A percentile compares a stretch with the other conserved stretches of the same genome.
phyloP scores from a whole-genome alignment of 2,113 vertebrate species.

The Sigmodon hispidus region DNA sequence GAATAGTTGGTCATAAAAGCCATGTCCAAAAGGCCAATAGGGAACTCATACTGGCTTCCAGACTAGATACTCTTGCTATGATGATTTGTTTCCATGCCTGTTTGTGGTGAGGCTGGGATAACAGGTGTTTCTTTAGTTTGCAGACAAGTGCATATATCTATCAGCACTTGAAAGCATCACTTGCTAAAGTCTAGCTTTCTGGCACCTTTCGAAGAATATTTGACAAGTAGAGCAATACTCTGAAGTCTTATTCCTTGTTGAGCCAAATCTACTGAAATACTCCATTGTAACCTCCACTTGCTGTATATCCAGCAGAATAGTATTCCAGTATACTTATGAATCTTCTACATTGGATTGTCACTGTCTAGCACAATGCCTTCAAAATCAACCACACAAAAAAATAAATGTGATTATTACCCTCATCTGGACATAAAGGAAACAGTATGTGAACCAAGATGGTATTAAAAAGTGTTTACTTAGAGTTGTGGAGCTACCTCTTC shows the following conservation, averaged over 20 bases:
- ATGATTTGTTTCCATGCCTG: neutral
- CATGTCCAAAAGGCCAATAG: neutral
- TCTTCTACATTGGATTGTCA: neutral
- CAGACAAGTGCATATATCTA: neutral
- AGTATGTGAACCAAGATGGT: neutral
- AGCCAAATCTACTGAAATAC: neutral
- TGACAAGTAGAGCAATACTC: neutral
- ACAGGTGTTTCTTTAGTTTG: neutral
- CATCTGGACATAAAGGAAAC: neutral
- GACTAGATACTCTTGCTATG: neutral
- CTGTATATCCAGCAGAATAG: neutral
- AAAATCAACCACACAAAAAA: constrained; percentile 28
- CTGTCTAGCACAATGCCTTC: neutral
- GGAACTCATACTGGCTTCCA: neutral
- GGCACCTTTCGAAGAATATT: constrained; percentile 31
- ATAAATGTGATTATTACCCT: neutral
- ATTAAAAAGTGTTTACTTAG: constrained; percentile 19
- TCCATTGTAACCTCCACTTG: neutral
- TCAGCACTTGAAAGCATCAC: neutral
- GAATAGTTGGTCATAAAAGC: neutral
- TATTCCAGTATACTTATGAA: neutral
- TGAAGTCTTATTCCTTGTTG: neutral
- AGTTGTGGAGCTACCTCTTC: neutral
- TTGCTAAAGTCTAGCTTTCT: neutral
- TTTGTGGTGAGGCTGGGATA: neutral